Conservation (phyloP, 30 jellyfish, hydroid and myxozoan genomes). For the Hydractinia symbiolongicarpus region DNA sequence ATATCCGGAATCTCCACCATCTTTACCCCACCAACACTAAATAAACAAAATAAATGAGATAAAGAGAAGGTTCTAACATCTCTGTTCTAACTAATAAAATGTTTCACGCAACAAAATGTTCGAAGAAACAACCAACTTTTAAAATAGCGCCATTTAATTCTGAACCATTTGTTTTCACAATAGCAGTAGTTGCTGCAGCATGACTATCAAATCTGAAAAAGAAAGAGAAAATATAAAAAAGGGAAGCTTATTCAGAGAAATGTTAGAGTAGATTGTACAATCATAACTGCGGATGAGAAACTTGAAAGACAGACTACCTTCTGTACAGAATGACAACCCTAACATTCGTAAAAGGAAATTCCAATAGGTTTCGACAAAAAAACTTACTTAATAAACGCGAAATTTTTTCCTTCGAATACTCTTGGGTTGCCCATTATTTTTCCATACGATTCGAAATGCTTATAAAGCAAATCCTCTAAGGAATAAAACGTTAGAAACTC, state of each 20-base stretch:
- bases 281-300: no score
- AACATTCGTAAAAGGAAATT: no score
- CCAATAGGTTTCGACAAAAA: no score
- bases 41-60: background rate
- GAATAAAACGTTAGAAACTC: background rate
- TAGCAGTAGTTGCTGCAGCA: constrained; percentile 97
- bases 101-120: background rate
- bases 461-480: constrained; percentile 22
- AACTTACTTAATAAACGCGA: constrained; percentile 16
- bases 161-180: constrained; percentile 81
- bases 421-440: constrained; percentile 30
- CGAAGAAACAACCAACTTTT: constrained; percentile 34
- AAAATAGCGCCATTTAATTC: constrained; percentile 74
- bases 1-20: background rate
- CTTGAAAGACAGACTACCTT: background rate
- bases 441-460: constrained; percentile 27
- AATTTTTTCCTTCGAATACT: constrained; percentile 28
- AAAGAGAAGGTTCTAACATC: background rate
- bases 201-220: constrained; percentile 62
- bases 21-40: constrained; percentile 99
- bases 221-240: background rate
- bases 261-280: no score
- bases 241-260: no score
- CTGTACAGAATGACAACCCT: no score
- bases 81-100: no score